Percentiles rank a stretch among this genome's conserved stretches.
phyloP scores from a whole-genome alignment of 1,140 invertebrate genomes.

The Hesperophylax magnus region DNA sequence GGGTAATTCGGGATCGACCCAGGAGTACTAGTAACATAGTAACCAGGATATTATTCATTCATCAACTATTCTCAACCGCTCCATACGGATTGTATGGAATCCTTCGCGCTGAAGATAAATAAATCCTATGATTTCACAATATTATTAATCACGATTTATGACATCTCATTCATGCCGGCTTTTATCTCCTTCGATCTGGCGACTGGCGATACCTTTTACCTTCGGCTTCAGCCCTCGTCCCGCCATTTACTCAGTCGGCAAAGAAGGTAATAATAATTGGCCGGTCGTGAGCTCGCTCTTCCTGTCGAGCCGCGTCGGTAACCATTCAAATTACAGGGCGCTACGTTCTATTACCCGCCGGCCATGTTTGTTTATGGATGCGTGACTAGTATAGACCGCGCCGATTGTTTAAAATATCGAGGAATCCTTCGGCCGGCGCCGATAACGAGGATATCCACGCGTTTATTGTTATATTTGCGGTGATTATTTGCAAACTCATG shows the following conservation, averaged over 20 bases:
- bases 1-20: too few species aligned
- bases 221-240: neutral
- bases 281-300: slow-evolving; percentile 23
- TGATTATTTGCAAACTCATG: too few species aligned
- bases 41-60: too few species aligned
- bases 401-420: slow-evolving; percentile 6
- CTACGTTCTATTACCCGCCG: slow-evolving; percentile 18
- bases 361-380: slow-evolving; percentile 38
- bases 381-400: slow-evolving; percentile 2
- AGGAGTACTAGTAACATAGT: too few species aligned
- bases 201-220: neutral
- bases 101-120: too few species aligned
- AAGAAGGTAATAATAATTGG: neutral
- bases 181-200: slow-evolving; percentile 14
- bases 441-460: neutral
- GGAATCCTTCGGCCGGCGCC: slow-evolving; percentile 1
- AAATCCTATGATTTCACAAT: too few species aligned
- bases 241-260: neutral
- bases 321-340: slow-evolving; percentile 28
- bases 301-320: slow-evolving; percentile 33
- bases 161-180: too few species aligned
- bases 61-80: too few species aligned
- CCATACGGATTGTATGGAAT: too few species aligned
- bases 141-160: too few species aligned
- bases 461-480: too few species aligned